phyloP scores from a whole-genome alignment of 2,113 vertebrate species.

The Ageneiosus marmoratus region DNA sequence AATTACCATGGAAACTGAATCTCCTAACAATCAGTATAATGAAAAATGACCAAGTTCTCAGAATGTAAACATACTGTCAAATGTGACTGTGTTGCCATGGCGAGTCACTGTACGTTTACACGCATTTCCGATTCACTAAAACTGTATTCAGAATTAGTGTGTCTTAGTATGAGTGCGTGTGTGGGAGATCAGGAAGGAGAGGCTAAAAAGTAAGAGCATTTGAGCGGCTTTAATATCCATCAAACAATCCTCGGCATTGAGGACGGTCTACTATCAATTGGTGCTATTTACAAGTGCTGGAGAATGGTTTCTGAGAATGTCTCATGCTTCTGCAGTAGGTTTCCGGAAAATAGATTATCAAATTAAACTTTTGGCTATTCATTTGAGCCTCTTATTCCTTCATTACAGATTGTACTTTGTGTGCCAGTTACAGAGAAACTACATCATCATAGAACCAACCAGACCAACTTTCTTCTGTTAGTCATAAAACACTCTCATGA shows the following conservation, averaged over 20 bases:
- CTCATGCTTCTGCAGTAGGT: conserved; percentile 5
- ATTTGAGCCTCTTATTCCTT: not conserved
- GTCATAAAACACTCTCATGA: not conserved
- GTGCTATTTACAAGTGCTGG: conserved; percentile 35
- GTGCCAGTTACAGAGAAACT: not conserved
- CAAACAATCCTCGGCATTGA: conserved; percentile 29
- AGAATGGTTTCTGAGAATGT: conserved; percentile 35
- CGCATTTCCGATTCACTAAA: conserved; percentile 48
- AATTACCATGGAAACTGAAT: conserved; percentile 58
- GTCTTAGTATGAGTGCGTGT: conserved; percentile 20
- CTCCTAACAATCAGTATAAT: conserved; percentile 48
- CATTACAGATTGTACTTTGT: not conserved
- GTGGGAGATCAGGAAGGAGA: not conserved
- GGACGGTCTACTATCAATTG: conserved; percentile 6
- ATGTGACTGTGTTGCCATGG: conserved; percentile 52
- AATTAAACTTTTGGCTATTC: not conserved
- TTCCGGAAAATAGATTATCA: not conserved
- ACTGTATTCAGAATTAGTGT: conserved; percentile 39
- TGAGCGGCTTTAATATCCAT: conserved; percentile 22
- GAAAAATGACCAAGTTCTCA: conserved; percentile 46
- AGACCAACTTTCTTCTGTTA: not conserved
- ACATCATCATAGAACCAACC: not conserved
- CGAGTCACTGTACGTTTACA: conserved; percentile 48
- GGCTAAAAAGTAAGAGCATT: conserved; percentile 8
- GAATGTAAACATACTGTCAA: conserved; percentile 55